Conservation (phyloP, 2,888 invertebrate species). For the Epirrita christyi region DNA sequence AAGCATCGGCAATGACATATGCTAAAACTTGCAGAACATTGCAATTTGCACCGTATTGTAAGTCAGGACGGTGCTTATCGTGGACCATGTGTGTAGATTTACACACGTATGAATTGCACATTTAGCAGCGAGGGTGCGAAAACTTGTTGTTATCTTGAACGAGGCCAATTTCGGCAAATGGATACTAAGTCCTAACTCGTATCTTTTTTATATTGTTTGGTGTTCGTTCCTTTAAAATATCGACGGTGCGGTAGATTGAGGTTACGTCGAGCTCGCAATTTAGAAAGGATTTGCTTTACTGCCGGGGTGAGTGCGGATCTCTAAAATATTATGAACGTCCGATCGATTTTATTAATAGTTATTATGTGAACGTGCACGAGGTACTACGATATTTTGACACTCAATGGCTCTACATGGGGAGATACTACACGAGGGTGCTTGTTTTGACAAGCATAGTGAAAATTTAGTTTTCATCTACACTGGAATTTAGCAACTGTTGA, state of each 20-base stretch:
- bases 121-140: conserved; percentile 83
- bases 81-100: conserved; percentile 49
- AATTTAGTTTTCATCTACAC: not conserved
- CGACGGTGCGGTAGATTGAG: conserved; percentile 57
- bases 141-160: conserved; percentile 84
- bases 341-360: conserved; percentile 36
- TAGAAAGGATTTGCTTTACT: conserved; percentile 78
- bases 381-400: not conserved
- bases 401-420: not conserved
- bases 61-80: conserved; percentile 40
- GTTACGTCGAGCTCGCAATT: conserved; percentile 71
- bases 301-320: conserved; percentile 46
- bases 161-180: conserved; percentile 84
- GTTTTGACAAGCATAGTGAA: not conserved
- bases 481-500: not conserved
- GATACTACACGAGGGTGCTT: no score
- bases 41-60: conserved; percentile 40
- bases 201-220: conserved; percentile 77
- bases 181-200: conserved; percentile 84
- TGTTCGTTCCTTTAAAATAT: conserved; percentile 80
- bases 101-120: conserved; percentile 82
- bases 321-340: conserved; percentile 32
- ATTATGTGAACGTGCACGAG: conserved; percentile 17
- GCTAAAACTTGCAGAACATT: conserved; percentile 46
- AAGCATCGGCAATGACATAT: conserved; percentile 73